Evolutionary conservation across 2,797 vertebrate species (phyloP), one percentile per base, ranked within the genome.

Genomic region (Acanthopagrus latus): DNA sequence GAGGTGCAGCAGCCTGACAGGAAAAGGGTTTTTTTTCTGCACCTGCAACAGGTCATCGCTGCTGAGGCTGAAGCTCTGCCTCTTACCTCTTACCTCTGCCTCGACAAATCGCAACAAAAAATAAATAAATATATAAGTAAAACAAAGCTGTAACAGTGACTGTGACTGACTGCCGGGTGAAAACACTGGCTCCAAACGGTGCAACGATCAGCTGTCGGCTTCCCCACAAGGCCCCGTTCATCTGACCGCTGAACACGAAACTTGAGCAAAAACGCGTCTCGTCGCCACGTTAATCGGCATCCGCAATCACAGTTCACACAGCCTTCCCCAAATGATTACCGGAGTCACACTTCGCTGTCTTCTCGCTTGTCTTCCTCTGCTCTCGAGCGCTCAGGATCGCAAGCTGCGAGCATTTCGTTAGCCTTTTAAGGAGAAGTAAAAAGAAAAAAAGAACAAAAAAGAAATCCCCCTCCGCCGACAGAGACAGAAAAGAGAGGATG

Each of bases 41-140:
- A 92, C 91, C 91, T 92, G 91, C 88, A 89, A 71, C 84, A 84
- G 87, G 83, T 81, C 81, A 51, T 5, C 44, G 7, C 44, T 21
- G 33, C 48, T 48, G n/a, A 51, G 20, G 78, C 71, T 65, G 7
- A 77, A 62, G 47, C 72, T n/a, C 62, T 63, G 23, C 51, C 47
- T 78, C 59, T 68, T 52, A 47, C 10, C n/a, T n/a, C n/a, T n/a
- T n/a, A n/a, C n/a, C n/a, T n/a, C n/a, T n/a, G n/a, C n/a, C n/a
- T 63, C 25, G 16, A 56, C 29, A 47, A 48, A 77, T 18, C 56
- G 56, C 16, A 3, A 21, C 13, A 27, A 38, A 8, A 38, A 38
- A 7, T 1, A 38, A 10, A 10, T 10, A 38, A 38, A 6, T 8
- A 38, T 0, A 38, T n/a, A n/a, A n/a, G n/a, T n/a, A 38, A 8